These are phyloP conservation scores for Ptilodon capucinus DNA, from an alignment of 2,888 invertebrate species.

Conservation along the genomic window DNA sequence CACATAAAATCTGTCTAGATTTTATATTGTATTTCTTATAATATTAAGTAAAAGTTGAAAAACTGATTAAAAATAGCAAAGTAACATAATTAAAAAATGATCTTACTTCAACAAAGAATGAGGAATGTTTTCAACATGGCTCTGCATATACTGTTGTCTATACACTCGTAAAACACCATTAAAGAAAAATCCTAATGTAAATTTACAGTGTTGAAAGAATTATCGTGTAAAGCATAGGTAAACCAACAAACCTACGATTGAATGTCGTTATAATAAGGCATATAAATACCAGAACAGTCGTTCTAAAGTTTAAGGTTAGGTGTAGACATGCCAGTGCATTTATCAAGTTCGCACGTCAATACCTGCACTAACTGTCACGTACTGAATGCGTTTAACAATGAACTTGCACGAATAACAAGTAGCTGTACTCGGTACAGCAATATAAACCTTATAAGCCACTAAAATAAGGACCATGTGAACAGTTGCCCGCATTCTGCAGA, in stretches of 20 bases:
- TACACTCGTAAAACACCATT: too few species aligned
- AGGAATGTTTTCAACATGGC: too few species aligned
- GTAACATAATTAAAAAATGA: too few species aligned
- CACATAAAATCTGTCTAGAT: too few species aligned
- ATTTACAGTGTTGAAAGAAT: too few species aligned
- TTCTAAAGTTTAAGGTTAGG: constrained; percentile 19
- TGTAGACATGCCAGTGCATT: constrained; percentile 36
- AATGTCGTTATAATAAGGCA: not conserved
- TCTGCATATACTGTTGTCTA: not conserved
- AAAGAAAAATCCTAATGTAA: too few species aligned
- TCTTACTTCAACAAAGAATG: too few species aligned
- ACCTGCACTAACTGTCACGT: constrained; percentile 63
- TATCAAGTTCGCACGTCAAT: constrained; percentile 46
- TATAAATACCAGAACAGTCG: not conserved
- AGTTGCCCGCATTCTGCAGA: constrained; percentile 60
- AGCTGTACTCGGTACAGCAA: constrained; percentile 17
- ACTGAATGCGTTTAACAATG: constrained; percentile 64
- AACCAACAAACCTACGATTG: not conserved
- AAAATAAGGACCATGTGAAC: constrained; percentile 23
- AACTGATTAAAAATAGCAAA: too few species aligned
- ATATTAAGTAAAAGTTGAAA: too few species aligned
- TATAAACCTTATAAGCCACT: constrained; percentile 16
- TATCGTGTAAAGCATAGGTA: too few species aligned
- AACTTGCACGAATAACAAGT: constrained; percentile 44
- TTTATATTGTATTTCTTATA: too few species aligned